These are phyloP conservation scores for Drosophila percnosoma DNA, from an alignment of 2,888 invertebrate species.

Conservation along the genomic window DNA sequence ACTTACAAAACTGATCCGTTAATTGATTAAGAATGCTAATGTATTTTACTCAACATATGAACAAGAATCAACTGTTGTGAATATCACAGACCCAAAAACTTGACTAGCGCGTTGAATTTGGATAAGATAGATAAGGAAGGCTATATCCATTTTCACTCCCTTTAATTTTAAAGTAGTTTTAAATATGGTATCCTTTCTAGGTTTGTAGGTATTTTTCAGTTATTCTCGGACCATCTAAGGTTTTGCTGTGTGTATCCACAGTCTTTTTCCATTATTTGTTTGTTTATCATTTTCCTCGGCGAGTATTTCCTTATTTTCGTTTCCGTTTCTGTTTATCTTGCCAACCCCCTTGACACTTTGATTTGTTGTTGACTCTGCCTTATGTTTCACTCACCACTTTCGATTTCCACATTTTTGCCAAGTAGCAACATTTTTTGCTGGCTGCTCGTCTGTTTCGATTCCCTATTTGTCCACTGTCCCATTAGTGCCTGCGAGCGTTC, in stretches of 20 bases:
- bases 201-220: not conserved
- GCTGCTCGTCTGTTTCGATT: constrained; percentile 6
- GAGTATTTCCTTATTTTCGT: constrained; percentile 34
- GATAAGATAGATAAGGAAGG: not conserved
- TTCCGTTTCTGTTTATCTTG: constrained; percentile 53
- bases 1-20: constrained; percentile 1
- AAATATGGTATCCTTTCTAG: not conserved
- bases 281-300: constrained; percentile 23
- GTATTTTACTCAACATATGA: not conserved
- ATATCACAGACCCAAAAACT: not conserved
- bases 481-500: constrained; percentile 39
- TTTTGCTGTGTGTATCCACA: not conserved
- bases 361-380: constrained; percentile 59
- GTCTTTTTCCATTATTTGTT: constrained; percentile 17
- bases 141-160: not conserved
- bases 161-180: not conserved
- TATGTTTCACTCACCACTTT: constrained; percentile 57
- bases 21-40: constrained; percentile 2
- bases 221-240: not conserved
- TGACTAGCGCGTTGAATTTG: not conserved
- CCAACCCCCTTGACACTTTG: constrained; percentile 52
- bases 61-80: not conserved
- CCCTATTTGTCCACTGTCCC: constrained; percentile 24
- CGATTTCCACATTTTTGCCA: constrained; percentile 32
- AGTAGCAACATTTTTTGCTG: constrained; percentile 17